Evolutionary conservation across 2,113 vertebrate genomes (phyloP).

Genomic region (Abramis brama): DNA sequence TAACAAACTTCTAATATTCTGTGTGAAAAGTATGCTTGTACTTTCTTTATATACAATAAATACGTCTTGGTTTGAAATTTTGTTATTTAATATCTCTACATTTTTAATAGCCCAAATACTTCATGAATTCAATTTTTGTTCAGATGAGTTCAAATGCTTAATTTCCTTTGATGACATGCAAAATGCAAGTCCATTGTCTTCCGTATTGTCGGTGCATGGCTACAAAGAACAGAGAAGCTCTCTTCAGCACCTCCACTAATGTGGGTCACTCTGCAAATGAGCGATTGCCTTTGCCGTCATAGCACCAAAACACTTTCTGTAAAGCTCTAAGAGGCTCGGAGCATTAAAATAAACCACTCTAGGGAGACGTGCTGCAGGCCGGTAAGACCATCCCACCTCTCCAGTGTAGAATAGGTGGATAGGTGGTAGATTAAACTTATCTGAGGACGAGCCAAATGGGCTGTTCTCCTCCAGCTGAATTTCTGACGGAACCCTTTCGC

Average conservation of each 20-base stretch:
- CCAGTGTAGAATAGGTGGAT: neutral
- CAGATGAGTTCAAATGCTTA: neutral
- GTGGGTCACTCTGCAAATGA: constrained; percentile 10
- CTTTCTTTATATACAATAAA: neutral
- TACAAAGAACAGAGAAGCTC: constrained; percentile 2
- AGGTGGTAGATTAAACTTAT: constrained; percentile 12
- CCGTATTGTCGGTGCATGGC: neutral
- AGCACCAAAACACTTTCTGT: constrained; percentile 3
- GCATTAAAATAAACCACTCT: neutral
- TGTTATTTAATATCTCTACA: neutral
- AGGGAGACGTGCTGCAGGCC: neutral
- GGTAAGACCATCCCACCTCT: no score
- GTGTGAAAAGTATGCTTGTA: neutral
- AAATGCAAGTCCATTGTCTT: neutral
- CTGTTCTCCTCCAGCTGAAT: constrained; percentile 41
- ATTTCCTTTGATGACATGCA: neutral
- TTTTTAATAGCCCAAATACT: neutral
- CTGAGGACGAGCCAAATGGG: constrained; percentile 4
- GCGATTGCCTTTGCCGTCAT: neutral
- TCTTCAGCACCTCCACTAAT: constrained; percentile 16
- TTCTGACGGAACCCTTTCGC: constrained; percentile 34
- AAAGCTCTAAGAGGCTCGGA: neutral
- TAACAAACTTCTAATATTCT: no score
- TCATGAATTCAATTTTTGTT: neutral
- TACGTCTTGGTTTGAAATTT: neutral